A percentile compares a stretch with the other conserved stretches of the same genome.
These are phyloP conservation scores for Maconellicoccus hirsutus DNA, from an alignment of 1,140 invertebrate genomes.

Conservation along the genomic window DNA sequence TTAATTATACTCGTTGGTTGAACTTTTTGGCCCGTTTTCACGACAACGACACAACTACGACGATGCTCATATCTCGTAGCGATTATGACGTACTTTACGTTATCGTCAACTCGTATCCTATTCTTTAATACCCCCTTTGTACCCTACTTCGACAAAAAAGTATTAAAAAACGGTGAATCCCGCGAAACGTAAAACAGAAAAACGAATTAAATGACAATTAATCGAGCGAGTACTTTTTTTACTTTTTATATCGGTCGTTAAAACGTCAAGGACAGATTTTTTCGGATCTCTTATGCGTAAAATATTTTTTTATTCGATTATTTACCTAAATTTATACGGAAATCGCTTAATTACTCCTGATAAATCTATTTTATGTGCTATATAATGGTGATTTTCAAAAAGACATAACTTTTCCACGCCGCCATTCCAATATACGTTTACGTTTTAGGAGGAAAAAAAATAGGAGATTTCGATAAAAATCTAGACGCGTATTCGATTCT, in stretches of 20 bases:
- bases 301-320: neutral
- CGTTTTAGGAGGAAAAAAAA: too few species aligned
- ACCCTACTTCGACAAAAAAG: too few species aligned
- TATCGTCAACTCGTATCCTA: too few species aligned
- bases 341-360: slow-evolving; percentile 1
- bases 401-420: neutral
- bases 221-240: neutral
- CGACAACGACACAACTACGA: too few species aligned
- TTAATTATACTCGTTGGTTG: neutral
- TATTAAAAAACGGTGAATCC: too few species aligned
- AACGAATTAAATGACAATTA: neutral
- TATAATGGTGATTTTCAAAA: neutral
- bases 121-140: too few species aligned
- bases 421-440: too few species aligned
- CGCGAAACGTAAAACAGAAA: neutral
- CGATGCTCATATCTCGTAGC: neutral
- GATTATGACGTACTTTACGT: too few species aligned
- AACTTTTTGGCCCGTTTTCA: neutral
- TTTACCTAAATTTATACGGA: neutral
- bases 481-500: too few species aligned
- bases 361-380: slow-evolving; percentile 1
- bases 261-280: neutral
- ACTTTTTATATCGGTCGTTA: neutral
- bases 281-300: neutral
- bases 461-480: too few species aligned